These are phyloP conservation scores for Bradypus variegatus DNA, from an alignment of 2,797 vertebrate species.

Conservation along the genomic window DNA sequence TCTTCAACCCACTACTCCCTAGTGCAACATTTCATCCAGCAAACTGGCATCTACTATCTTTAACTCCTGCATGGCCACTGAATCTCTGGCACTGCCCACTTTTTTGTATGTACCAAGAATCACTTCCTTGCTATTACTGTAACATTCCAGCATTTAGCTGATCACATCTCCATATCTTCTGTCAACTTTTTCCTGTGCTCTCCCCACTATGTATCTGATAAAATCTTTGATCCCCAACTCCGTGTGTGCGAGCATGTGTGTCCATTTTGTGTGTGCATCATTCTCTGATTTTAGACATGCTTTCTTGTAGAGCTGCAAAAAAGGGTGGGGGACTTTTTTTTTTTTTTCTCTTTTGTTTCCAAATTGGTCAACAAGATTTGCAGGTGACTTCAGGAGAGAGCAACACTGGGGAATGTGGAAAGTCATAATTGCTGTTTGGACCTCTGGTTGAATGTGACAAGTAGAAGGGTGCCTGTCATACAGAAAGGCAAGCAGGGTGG, in stretches of 20 bases:
- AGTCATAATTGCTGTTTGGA: neutral
- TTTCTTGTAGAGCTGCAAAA: too few relatives aligned
- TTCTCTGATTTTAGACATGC: slow-evolving; percentile 60
- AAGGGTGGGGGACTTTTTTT: too few relatives aligned
- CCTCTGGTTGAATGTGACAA: too few relatives aligned
- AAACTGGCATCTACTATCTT: slow-evolving; percentile 61
- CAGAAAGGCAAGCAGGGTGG: too few relatives aligned
- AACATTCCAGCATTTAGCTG: slow-evolving; percentile 68
- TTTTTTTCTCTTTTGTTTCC: slow-evolving; percentile 13
- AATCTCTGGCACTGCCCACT: too few relatives aligned
- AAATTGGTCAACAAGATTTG: neutral
- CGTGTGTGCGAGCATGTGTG: slow-evolving; percentile 51
- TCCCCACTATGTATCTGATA: slow-evolving; percentile 66
- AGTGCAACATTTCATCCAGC: slow-evolving; percentile 63
- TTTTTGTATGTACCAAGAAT: slow-evolving; percentile 30
- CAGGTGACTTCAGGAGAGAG: slow-evolving; percentile 37
- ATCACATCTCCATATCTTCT: slow-evolving; percentile 59
- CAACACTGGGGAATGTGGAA: slow-evolving; percentile 16
- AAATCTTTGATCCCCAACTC: slow-evolving; percentile 63
- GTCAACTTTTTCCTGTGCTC: slow-evolving; percentile 63
- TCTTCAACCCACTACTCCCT: slow-evolving; percentile 58
- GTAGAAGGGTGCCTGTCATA: too few relatives aligned
- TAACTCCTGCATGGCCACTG: too few relatives aligned
- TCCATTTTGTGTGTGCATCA: slow-evolving; percentile 67
- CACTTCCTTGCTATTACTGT: slow-evolving; percentile 60